Base-by-base conservation (phyloP, 1,140 invertebrate species). In the Acyrthosiphon pisum region DNA sequence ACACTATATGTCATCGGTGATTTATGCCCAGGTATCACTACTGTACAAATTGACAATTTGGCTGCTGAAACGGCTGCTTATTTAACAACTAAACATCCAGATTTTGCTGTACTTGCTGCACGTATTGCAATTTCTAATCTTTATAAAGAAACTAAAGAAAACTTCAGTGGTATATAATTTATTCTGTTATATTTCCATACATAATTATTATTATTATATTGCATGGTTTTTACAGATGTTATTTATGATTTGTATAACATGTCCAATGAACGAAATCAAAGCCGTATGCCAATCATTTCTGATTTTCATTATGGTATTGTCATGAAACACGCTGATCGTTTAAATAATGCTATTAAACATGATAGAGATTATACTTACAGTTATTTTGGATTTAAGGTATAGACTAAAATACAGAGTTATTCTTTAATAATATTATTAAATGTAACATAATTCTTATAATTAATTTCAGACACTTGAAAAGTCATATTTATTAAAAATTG, bases 341-440 rank as follows among this genome's bases (percentile, higher is more conserved):
- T 99, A 1, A 99, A 99, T 95, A 99, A 98, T n/a, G 97, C 98
- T 8, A 99, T 99, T 94, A 98, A 99, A 90, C 99, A 99, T 95
- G 98, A 99, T 94, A 96, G 99, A 94, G 99, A 99, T 96, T 99
- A 98, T 95, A 97, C 96, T 93, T 99, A 99, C 95, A 99, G 99
- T 95, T 99, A 99, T 95, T 99, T 99, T 96, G 99, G 99, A 68
- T 99, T 99, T 94, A 99, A 99, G 96, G 96, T 96, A 95, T 48
- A 23, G 6, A 37, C 20, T 56, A 50, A 41, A 3, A 0, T 22
- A 48, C 1, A 81, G 37, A 6, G 23, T 76, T 23, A 90, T 60
- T 90, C 11, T 91, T 46, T 48, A 48, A 81, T 91, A 60, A 46
- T 94, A 50, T 23, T 91, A 30, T 46, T 6, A 2, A 60, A 87